These are phyloP conservation scores for Elgaria multicarinata DNA, from an alignment of 2,113 vertebrate species.

Conservation along the genomic window DNA sequence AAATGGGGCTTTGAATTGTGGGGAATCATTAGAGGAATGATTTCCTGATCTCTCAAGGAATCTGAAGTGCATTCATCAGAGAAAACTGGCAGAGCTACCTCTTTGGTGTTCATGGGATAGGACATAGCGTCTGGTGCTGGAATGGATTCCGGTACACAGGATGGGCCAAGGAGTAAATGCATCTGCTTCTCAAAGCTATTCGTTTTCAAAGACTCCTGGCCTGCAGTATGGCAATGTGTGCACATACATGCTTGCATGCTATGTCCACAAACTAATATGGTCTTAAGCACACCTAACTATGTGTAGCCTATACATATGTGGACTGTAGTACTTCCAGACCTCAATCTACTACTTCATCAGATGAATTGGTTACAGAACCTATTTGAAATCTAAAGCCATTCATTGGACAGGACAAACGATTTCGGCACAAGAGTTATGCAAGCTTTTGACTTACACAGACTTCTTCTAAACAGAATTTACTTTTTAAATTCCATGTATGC, in stretches of 20 bases:
- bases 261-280: not conserved
- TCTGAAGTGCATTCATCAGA: not conserved
- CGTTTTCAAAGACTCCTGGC: not conserved
- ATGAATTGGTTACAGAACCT: not conserved
- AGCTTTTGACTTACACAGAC: not conserved
- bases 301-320: not conserved
- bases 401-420: not conserved
- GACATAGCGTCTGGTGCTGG: not conserved
- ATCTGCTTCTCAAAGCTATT: not conserved
- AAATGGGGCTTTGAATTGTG: not conserved
- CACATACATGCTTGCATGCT: not conserved
- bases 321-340: no score
- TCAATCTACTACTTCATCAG: not conserved
- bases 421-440: not conserved
- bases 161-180: not conserved
- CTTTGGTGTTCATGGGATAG: not conserved
- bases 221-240: not conserved
- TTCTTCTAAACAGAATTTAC: not conserved
- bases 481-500: not conserved
- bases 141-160: not conserved
- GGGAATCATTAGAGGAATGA: not conserved
- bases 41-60: not conserved
- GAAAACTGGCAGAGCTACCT: not conserved
- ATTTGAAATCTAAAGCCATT: not conserved
- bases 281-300: no score